These are phyloP conservation scores for Chaetogeoica ovagalla DNA, from an alignment of 2,888 invertebrate species.

Conservation along the genomic window DNA sequence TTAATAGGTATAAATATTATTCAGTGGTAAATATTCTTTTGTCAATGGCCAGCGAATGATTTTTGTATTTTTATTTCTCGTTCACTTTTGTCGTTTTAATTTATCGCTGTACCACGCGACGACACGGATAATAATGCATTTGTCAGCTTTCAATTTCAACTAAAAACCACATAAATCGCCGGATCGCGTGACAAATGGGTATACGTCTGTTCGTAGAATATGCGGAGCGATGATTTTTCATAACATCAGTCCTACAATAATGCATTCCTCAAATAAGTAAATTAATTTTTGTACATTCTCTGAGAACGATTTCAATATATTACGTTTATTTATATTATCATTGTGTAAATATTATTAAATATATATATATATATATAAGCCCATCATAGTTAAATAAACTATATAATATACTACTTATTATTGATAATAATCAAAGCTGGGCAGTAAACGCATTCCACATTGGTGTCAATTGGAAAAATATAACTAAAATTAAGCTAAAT, in stretches of 20 bases:
- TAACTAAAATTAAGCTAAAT: too few relatives aligned
- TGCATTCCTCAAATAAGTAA: conserved; percentile 1
- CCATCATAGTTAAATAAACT: too few relatives aligned
- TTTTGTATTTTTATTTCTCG: conserved; percentile 33
- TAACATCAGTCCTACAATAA: neutral
- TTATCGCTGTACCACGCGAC: conserved; percentile 6
- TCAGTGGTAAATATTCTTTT: conserved; percentile 21
- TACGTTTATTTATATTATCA: neutral
- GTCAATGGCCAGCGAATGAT: neutral
- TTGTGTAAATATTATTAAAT: too few relatives aligned
- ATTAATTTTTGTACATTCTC: neutral
- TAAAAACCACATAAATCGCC: conserved; percentile 33
- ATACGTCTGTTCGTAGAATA: conserved; percentile 5
- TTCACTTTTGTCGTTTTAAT: conserved; percentile 35
- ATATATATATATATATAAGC: too few relatives aligned
- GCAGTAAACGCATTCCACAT: too few relatives aligned
- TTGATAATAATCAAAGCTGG: too few relatives aligned
- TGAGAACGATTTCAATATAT: neutral
- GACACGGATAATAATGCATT: conserved; percentile 29
- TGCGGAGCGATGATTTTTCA: neutral
- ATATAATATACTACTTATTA: too few relatives aligned
- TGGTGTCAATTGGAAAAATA: too few relatives aligned
- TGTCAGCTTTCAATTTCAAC: conserved; percentile 45
- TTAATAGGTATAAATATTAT: neutral
- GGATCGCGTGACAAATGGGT: conserved; percentile 17